These are phyloP conservation scores for Coleophora flavipennella DNA, from an alignment of 2,888 invertebrate genomes.

Conservation along the genomic window DNA sequence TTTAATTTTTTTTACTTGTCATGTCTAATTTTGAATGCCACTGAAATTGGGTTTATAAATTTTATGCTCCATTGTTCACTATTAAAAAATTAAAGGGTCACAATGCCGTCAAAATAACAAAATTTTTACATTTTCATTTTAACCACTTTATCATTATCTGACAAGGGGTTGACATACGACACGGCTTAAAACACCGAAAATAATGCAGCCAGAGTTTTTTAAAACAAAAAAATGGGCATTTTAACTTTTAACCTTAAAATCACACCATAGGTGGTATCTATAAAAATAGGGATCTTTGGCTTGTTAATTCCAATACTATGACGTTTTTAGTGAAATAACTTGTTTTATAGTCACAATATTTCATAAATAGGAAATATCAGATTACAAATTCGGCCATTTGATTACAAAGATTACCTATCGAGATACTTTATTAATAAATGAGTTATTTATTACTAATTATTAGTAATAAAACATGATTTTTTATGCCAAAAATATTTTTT, in stretches of 20 bases:
- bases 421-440: too few relatives aligned
- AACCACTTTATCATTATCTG: slow-evolving; percentile 30
- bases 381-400: neutral
- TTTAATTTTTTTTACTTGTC: too few relatives aligned
- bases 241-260: slow-evolving; percentile 29
- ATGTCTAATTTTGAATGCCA: too few relatives aligned
- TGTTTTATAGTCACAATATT: too few relatives aligned
- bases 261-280: slow-evolving; percentile 46
- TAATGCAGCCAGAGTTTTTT: slow-evolving; percentile 28
- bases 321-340: slow-evolving; percentile 19
- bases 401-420: too few relatives aligned
- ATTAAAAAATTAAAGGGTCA: neutral
- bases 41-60: too few relatives aligned
- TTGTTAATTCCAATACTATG: slow-evolving; percentile 32
- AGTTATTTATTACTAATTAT: too few relatives aligned
- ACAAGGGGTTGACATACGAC: slow-evolving; percentile 37
- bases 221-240: slow-evolving; percentile 29
- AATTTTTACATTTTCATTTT: neutral
- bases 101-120: slow-evolving; percentile 1
- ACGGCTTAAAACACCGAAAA: slow-evolving; percentile 28
- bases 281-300: slow-evolving; percentile 34
- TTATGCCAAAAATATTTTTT: too few relatives aligned
- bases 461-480: too few relatives aligned
- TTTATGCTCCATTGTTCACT: too few relatives aligned
- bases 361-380: neutral